Percentiles rank a stretch among this genome's conserved stretches.
These are phyloP conservation scores for Tamias sibiricus DNA, from an alignment of 2,113 vertebrate genomes.

Conservation along the genomic window DNA sequence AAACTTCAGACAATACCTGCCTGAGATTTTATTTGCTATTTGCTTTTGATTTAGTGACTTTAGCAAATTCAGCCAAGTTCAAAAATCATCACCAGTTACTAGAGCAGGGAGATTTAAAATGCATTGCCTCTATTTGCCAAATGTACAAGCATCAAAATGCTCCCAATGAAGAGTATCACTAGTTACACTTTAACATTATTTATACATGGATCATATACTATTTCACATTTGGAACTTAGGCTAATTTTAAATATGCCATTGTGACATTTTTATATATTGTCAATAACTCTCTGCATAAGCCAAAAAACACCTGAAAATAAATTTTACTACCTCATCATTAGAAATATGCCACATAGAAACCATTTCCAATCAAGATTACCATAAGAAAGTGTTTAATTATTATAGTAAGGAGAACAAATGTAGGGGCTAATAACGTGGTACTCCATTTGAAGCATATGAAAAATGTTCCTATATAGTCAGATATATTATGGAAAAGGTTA, in stretches of 20 bases:
- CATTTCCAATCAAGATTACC: slow-evolving; percentile 17
- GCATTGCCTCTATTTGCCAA: background rate
- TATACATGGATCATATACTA: background rate
- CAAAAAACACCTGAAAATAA: slow-evolving; percentile 49
- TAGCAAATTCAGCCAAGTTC: slow-evolving; percentile 27
- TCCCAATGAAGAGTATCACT: background rate
- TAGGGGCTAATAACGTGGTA: slow-evolving; percentile 40
- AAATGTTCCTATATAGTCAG: slow-evolving; percentile 21
- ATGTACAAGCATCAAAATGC: background rate
- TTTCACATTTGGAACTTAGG: background rate
- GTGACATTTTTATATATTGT: slow-evolving; percentile 18
- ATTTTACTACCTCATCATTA: background rate
- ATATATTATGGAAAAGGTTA: slow-evolving; percentile 4
- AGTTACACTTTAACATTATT: background rate
- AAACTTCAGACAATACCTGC: background rate
- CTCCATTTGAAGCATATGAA: slow-evolving; percentile 44
- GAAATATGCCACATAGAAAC: background rate
- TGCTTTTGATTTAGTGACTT: background rate
- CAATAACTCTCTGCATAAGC: background rate
- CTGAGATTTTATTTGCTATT: background rate
- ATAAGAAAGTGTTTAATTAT: slow-evolving; percentile 46
- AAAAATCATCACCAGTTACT: slow-evolving; percentile 1
- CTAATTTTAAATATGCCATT: background rate
- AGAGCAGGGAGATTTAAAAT: slow-evolving; percentile 52
- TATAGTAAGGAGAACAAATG: slow-evolving; percentile 55